Percentiles rank a stretch among this genome's conserved stretches.
phyloP scores from a whole-genome alignment of 2,888 invertebrate genomes.

The Tolmerus cingulatus region DNA sequence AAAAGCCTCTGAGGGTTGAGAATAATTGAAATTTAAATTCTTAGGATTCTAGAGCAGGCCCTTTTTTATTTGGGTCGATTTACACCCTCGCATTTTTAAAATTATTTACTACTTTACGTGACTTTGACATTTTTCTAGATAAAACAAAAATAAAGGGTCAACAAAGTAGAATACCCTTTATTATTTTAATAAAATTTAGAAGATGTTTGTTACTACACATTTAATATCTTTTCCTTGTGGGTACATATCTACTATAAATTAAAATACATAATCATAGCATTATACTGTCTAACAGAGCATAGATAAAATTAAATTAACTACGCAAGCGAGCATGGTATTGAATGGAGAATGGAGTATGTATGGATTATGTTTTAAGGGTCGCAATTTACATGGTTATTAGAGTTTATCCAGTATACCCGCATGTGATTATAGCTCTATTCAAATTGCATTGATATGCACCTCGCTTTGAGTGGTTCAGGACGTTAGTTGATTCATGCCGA shows the following conservation, averaged over 20 bases:
- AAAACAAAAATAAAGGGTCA: neutral
- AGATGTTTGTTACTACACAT: too few species aligned
- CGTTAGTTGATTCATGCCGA: conserved; percentile 6
- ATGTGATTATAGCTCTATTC: conserved; percentile 4
- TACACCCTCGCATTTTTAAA: neutral
- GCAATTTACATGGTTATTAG: neutral
- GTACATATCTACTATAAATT: neutral
- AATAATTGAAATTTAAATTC: neutral
- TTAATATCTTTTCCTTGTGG: neutral
- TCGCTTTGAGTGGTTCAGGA: conserved; percentile 15
- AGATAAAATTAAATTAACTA: neutral
- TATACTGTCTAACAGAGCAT: neutral
- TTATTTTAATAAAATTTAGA: too few species aligned
- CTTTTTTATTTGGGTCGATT: neutral
- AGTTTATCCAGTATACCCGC: neutral
- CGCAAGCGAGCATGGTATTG: neutral
- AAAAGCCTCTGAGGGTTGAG: neutral
- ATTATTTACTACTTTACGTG: neutral
- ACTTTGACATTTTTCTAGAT: neutral
- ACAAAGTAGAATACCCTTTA: neutral
- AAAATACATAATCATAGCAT: neutral
- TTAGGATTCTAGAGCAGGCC: neutral
- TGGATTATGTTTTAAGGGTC: neutral
- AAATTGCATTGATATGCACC: conserved; percentile 32
- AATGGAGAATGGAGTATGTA: neutral